Evolutionary conservation across 1,140 invertebrate species (phyloP).

Genomic region (Musca vetustissima): DNA sequence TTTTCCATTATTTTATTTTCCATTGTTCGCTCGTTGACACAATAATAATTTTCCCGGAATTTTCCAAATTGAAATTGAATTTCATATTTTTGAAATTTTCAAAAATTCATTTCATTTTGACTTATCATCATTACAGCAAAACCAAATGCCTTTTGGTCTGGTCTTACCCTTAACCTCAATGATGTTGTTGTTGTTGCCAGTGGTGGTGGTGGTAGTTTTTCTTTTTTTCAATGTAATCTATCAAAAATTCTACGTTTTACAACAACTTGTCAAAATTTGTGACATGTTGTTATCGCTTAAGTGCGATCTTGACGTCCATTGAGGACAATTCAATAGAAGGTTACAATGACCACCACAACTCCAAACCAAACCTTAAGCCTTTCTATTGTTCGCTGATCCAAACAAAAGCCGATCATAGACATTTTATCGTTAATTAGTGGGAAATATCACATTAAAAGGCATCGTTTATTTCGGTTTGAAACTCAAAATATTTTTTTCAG

Average conservation of each 20-base stretch:
- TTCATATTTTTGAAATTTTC: no score
- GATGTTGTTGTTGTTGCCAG: no score
- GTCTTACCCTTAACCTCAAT: neutral
- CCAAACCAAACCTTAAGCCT: constrained; percentile 1
- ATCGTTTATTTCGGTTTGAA: no score
- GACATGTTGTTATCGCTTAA: constrained; percentile 18
- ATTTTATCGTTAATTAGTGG: no score
- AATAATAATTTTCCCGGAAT: no score
- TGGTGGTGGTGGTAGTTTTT: neutral
- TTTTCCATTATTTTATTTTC: no score
- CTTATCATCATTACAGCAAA: neutral
- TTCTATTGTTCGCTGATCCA: neutral
- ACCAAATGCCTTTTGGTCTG: no score
- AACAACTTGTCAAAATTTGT: constrained; percentile 21
- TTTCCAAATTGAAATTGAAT: no score
- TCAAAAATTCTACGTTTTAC: constrained; percentile 11
- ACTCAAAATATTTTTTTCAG: no score
- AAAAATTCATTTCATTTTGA: neutral
- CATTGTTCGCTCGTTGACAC: no score
- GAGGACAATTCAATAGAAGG: neutral
- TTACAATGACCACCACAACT: neutral
- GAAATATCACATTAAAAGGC: no score
- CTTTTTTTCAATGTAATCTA: constrained; percentile 5
- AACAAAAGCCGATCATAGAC: no score
- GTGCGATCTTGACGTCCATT: constrained; percentile 5